Base-by-base conservation (phyloP, 2,888 invertebrate species). In the Steinernema carpocapsae region DNA sequence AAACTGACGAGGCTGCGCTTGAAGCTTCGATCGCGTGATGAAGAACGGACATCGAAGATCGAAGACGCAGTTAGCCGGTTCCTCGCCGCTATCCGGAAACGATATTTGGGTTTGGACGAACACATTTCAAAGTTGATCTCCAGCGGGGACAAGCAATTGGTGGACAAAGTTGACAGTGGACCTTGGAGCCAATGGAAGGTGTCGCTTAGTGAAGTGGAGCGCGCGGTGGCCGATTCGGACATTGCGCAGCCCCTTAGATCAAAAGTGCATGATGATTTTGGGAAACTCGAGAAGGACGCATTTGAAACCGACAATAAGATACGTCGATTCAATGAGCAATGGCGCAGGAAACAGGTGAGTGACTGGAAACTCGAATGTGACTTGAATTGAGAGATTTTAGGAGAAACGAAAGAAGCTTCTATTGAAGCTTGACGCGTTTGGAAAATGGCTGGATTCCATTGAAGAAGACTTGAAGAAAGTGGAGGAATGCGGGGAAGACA, bases 371-470 rank as follows among this genome's bases (percentile, higher is more conserved):
- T 48, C 6, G 6, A 10, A 19, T 10, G 19, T 19, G 19, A 19
- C 6, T n/a, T 51, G 12, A 43, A 43, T 19, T 51, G 51, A n/a
- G 12, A 12, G 17, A 6, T 6, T 56, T 4, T 26, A 64, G 26
- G 73, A 48, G 52, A 70, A 76, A 64, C 80, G 83, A 70, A 78
- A 80, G 59, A 77, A 79, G 43, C 51, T 80, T 72, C 43, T 85
- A 24, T 52, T 72, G 3, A 84, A 85, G 70, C 76, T 86, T 70
- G 56, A 78, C 29, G 83, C 82, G 1, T 86, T 86, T 76, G 80
- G 80, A 29, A 74, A 77, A 71, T 86, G 83, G 85, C 80, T 85
- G 64, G 77, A 77, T 24, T 74, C 82, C 24, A 80, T 85, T 12
- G 80, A 79, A 72, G 74, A 72, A 19, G 82, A 82, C 59, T 72